Conservation (phyloP, 2,888 invertebrate genomes). For the Diplolepis rosae region DNA sequence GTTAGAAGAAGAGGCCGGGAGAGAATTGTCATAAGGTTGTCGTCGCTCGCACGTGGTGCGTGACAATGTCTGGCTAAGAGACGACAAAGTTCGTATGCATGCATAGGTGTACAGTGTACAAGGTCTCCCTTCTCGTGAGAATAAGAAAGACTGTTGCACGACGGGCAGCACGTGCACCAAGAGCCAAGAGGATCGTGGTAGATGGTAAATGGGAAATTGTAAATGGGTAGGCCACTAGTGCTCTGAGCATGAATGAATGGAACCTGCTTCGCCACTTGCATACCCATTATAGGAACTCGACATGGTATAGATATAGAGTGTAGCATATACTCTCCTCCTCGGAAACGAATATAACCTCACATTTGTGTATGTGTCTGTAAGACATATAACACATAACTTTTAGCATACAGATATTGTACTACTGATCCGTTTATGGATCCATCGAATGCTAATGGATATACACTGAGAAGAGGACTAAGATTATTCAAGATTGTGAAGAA, state of each 20-base stretch:
- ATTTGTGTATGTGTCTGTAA: slow-evolving; percentile 23
- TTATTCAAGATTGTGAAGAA: too few relatives aligned
- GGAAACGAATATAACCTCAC: slow-evolving; percentile 31
- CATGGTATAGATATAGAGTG: too few relatives aligned
- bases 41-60: slow-evolving; percentile 36
- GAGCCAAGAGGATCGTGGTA: slow-evolving; percentile 59
- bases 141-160: slow-evolving; percentile 48
- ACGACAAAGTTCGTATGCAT: slow-evolving; percentile 45
- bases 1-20: neutral
- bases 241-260: slow-evolving; percentile 71
- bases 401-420: slow-evolving; percentile 12
- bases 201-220: slow-evolving; percentile 70
- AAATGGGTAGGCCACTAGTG: slow-evolving; percentile 67
- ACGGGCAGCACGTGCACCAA: slow-evolving; percentile 53
- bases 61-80: slow-evolving; percentile 40
- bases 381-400: neutral
- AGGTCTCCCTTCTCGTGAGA: slow-evolving; percentile 50
- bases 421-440: slow-evolving; percentile 9
- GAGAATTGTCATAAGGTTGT: slow-evolving; percentile 37
- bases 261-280: slow-evolving; percentile 72
- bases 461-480: neutral
- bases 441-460: neutral
- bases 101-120: slow-evolving; percentile 46
- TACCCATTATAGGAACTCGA: slow-evolving; percentile 67
- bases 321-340: slow-evolving; percentile 38